These are phyloP conservation scores for Pseudococcus longispinus DNA, from an alignment of 2,888 invertebrate genomes.

Conservation along the genomic window DNA sequence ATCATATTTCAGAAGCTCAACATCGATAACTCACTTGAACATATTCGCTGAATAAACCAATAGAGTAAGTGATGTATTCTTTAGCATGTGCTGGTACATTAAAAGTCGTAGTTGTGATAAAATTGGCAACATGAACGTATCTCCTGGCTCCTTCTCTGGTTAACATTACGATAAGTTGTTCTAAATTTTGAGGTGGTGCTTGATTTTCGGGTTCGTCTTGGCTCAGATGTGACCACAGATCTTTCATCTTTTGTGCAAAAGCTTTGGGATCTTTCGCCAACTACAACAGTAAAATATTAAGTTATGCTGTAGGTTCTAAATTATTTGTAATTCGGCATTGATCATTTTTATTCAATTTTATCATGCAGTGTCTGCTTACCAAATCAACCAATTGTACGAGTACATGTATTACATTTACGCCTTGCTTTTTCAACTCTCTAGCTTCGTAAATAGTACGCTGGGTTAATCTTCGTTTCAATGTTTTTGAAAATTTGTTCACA, in stretches of 20 bases:
- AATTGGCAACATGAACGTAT: conserved; percentile 80
- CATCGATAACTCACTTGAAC: conserved; percentile 13
- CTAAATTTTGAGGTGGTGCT: conserved; percentile 78
- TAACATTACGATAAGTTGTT: conserved; percentile 77
- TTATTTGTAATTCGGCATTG: too few species aligned
- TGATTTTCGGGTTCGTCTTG: conserved; percentile 85
- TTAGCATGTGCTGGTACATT: conserved; percentile 67
- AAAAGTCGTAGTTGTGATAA: conserved; percentile 68
- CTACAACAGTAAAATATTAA: too few species aligned
- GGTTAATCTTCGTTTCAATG: conserved; percentile 78
- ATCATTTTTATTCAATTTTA: too few species aligned
- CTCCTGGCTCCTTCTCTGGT: conserved; percentile 80
- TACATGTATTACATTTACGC: conserved; percentile 76
- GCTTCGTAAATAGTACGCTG: conserved; percentile 80
- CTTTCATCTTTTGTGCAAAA: conserved; percentile 73
- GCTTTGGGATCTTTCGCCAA: conserved; percentile 82
- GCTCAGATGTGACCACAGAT: conserved; percentile 75
- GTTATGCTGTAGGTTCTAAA: too few species aligned
- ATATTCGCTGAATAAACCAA: conserved; percentile 39
- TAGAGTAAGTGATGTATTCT: conserved; percentile 26
- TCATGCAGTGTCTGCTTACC: conserved; percentile 71
- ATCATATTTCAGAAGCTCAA: not conserved
- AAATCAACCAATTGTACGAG: conserved; percentile 79
- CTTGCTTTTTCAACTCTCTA: conserved; percentile 79
- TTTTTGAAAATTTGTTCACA: conserved; percentile 77